phyloP scores from a whole-genome alignment of 2,888 invertebrate species.

The Zootermopsis nevadensis region DNA sequence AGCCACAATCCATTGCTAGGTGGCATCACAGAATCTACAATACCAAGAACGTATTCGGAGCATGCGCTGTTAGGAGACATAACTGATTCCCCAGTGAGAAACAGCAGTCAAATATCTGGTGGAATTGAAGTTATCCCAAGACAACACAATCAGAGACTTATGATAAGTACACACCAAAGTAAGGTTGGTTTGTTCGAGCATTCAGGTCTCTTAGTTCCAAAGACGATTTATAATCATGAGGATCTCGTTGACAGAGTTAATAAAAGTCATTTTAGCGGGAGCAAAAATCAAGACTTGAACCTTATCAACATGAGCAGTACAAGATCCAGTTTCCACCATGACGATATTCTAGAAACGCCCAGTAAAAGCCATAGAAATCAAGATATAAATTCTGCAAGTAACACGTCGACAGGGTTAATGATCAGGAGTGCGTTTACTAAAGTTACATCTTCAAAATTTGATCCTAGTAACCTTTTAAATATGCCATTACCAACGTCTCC shows the following conservation, averaged over 20 bases:
- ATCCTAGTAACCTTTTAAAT: slow-evolving; percentile 38
- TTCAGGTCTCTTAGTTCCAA: slow-evolving; percentile 21
- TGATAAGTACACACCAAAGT: slow-evolving; percentile 14
- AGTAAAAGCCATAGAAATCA: neutral
- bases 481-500: slow-evolving; percentile 54
- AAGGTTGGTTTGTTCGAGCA: slow-evolving; percentile 40
- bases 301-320: slow-evolving; percentile 31
- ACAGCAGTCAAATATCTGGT: slow-evolving; percentile 4
- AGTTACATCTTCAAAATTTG: slow-evolving; percentile 65
- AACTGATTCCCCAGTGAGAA: slow-evolving; percentile 11
- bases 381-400: neutral
- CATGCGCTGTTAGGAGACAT: neutral
- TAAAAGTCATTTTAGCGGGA: slow-evolving; percentile 25
- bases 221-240: slow-evolving; percentile 24
- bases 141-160: slow-evolving; percentile 26
- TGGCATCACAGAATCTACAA: neutral
- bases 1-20: neutral
- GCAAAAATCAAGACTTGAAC: slow-evolving; percentile 33
- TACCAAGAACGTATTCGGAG: neutral
- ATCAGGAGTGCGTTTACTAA: slow-evolving; percentile 83
- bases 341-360: slow-evolving; percentile 10
- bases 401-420: slow-evolving; percentile 18
- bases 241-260: slow-evolving; percentile 34
- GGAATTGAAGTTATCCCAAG: slow-evolving; percentile 20
- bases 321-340: slow-evolving; percentile 20